Base-by-base conservation (phyloP, 2,888 invertebrate genomes). In the Luperina testacea region DNA sequence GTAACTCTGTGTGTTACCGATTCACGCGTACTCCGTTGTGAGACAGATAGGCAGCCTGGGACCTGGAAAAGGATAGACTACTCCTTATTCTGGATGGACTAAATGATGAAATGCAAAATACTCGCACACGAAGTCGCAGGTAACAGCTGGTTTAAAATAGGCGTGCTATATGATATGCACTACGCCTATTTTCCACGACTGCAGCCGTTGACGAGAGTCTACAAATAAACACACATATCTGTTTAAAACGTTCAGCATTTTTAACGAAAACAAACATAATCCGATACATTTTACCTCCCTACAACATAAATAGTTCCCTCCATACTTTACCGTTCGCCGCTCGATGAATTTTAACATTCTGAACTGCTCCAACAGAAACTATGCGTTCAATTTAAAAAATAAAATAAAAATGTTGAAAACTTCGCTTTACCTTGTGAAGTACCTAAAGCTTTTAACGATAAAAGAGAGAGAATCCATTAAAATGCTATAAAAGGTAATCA, bases 301-400 rank as follows among this genome's bases (percentile, higher is more conserved):
- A 17, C 27, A 65, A 32, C 27, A 77, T 77, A 82, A 81, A 80
- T 76, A 64, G 42, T 69, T 63, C 38, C 0, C 11, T 15, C 27
- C 70, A 77, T 81, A 67, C 38, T 71, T 61, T 42, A 38, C n/a
- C 6, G 53, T 24, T 67, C 59, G 24, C 51, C 38, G 59, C 77
- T 71, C 77, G 20, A 77, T 82, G 32, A 82, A 71, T 71, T 82
- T 77, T 65, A 71, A 77, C 65, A 71, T 82, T 70, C 53, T 45
- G 17, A 11, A 27, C 65, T 27, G 42, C 11, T 45, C 15, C 68
- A 76, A 76, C 48, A 11, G 17, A 64, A 77, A 67, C 51, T 67
- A 82, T 77, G 67, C 77, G 67, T 42, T 63, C 53, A 57, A 82
- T 68, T 71, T 63, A 0, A 77, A 63, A 82, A 77, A 63, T 82